Evolutionary conservation across 2,888 invertebrate genomes (phyloP).

Genomic region (Synergus gifuensis): DNA sequence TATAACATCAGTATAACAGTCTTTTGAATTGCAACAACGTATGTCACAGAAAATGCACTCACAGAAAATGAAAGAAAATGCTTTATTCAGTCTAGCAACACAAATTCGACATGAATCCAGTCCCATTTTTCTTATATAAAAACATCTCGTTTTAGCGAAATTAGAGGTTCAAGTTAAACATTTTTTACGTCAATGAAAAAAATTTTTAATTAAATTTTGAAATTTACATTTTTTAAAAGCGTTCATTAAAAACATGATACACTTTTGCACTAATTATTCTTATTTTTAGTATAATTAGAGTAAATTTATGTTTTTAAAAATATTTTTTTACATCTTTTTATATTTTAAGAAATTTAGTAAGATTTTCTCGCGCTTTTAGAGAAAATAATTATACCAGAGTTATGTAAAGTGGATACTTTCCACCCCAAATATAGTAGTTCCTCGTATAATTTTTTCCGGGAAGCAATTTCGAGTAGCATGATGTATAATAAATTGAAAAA

Average conservation of each 20-base stretch:
- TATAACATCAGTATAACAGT: constrained; percentile 9
- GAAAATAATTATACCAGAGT: neutral
- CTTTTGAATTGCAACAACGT: constrained; percentile 16
- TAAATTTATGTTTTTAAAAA: neutral
- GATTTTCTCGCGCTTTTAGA: neutral
- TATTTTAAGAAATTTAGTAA: neutral
- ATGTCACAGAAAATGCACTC: neutral
- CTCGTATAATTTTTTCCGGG: neutral
- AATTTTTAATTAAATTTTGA: neutral
- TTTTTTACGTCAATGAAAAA: neutral
- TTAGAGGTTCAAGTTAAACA: neutral
- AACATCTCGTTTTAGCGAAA: neutral
- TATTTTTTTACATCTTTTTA: neutral
- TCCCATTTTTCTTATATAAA: neutral
- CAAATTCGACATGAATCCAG: constrained; percentile 5
- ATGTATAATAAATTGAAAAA: constrained; percentile 18
- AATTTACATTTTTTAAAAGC: neutral
- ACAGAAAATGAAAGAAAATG: constrained; percentile 13
- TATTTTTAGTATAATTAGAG: neutral
- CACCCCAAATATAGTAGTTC: constrained; percentile 2
- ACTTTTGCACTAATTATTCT: neutral
- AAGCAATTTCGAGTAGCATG: neutral
- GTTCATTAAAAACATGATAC: neutral
- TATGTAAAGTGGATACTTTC: constrained; percentile 2
- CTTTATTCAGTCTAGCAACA: neutral